Evolutionary conservation across 1,140 invertebrate species (phyloP).

Genomic region (Dreissena polymorpha): DNA sequence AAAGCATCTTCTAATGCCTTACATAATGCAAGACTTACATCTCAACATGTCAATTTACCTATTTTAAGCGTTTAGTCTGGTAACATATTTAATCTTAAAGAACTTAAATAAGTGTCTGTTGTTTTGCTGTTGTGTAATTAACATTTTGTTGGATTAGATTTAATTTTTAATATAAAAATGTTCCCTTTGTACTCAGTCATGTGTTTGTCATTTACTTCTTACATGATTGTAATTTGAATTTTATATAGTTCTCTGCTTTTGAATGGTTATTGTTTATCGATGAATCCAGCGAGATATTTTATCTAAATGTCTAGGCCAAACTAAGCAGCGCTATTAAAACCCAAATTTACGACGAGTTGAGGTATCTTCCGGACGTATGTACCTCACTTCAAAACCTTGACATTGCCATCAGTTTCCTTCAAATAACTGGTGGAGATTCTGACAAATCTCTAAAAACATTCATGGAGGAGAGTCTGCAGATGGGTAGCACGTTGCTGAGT

Average conservation of each 20-base stretch:
- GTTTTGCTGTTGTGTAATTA: no score
- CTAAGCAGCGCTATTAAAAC: slow-evolving; percentile 24
- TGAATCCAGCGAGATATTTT: not conserved
- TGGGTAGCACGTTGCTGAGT: slow-evolving; percentile 52
- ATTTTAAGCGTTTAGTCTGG: no score
- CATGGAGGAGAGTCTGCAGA: slow-evolving; percentile 57
- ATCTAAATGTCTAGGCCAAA: not conserved
- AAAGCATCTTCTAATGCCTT: not conserved
- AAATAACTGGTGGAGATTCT: slow-evolving; percentile 49
- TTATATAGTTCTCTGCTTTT: not conserved
- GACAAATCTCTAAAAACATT: slow-evolving; percentile 43
- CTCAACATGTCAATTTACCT: no score
- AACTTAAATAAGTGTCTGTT: no score
- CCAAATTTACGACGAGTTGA: slow-evolving; percentile 50
- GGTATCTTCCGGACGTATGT: slow-evolving; percentile 53
- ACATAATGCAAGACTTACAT: no score
- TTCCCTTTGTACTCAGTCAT: no score
- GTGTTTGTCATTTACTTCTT: no score
- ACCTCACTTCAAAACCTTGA: slow-evolving; percentile 57
- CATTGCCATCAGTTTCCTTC: slow-evolving; percentile 60
- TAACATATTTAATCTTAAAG: no score
- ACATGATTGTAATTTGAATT: not conserved
- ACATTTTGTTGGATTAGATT: no score
- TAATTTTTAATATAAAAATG: no score
- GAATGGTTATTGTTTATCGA: not conserved